Base-by-base conservation (phyloP, 1,140 invertebrate species). In the Batillaria attramentaria region DNA sequence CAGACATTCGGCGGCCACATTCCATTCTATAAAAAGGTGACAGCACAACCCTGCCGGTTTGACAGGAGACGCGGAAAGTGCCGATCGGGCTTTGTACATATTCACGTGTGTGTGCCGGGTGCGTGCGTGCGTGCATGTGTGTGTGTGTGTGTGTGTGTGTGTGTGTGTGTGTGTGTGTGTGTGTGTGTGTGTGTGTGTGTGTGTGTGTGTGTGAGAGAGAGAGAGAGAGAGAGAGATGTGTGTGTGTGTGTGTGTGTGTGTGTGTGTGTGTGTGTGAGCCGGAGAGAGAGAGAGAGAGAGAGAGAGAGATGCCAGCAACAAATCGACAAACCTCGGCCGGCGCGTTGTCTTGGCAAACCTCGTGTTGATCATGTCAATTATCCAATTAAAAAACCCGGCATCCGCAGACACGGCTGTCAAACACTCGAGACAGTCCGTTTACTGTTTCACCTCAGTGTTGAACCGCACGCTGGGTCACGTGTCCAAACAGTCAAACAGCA, bases 101-200 rank as follows among this genome's bases (percentile, higher is more conserved):
- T 10, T 13, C 10, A 50, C 10, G 46, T 50, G 10, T 50, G 46
- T 24, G 10, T 10, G 10, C 46, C 24, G 10, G 10, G 46, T 50
- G 46, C 46, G 46, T 10, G 13, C n/a, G 10, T 28, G 10, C 10
- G 33, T 66, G 28, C 10, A 24, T 66, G 8, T 66, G n/a, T 33
- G 8, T 37, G 57, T 62, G 57, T 62, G 57, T n/a, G 24, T n/a
- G 10, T 18, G 57, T n/a, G 10, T n/a, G 57, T 62, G 62, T 35
- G 20, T 8, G 20, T 35, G 62, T 66, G 62, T 24, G 62, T 37
- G 62, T 66, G 28, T 37, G 62, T 66, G 62, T 66, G 28, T 66
- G 62, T 66, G 6, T 66, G 33, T 66, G 28, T 37, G 62, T 66
- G 28, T 66, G 62, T 66, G 62, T 66, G 62, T 66, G 62, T 66